phyloP scores from a whole-genome alignment of 2,113 vertebrate species.

The Rhinolophus sinicus region DNA sequence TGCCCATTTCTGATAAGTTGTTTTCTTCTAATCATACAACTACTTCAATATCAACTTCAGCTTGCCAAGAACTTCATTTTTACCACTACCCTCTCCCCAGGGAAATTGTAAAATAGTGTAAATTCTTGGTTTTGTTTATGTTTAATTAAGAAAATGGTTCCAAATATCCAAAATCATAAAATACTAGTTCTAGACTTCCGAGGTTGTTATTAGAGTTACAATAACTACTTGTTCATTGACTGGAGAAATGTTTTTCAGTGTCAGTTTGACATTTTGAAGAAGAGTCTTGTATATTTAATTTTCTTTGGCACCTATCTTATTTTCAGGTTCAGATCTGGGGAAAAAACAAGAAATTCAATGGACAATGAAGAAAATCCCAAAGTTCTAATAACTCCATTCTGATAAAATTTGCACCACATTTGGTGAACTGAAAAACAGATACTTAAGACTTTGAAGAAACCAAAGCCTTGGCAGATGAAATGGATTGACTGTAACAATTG shows the following conservation, averaged over 20 bases:
- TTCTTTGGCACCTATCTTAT: conserved; percentile 52
- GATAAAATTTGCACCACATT: conserved; percentile 26
- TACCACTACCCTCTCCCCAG: neutral
- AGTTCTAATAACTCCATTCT: conserved; percentile 80
- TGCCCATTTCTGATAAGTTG: neutral
- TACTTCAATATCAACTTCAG: neutral
- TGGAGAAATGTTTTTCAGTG: neutral
- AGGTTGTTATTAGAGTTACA: neutral
- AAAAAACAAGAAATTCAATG: conserved; percentile 69
- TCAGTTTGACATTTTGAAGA: neutral
- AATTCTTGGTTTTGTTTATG: neutral
- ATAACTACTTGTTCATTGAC: neutral
- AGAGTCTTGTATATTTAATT: conserved; percentile 38
- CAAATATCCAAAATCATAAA: conserved; percentile 33
- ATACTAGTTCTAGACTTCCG: neutral
- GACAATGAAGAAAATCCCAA: conserved; percentile 78
- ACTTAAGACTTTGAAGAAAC: neutral
- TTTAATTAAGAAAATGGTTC: conserved; percentile 31
- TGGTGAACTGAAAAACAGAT: conserved; percentile 50
- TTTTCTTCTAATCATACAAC: neutral
- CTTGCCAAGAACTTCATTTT: neutral
- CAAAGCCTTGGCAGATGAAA: conserved; percentile 59
- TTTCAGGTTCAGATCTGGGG: conserved; percentile 85
- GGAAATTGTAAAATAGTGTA: neutral
- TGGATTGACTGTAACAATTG: neutral